Conservation (phyloP, 2,113 vertebrate genomes). For the Apteryx mantelli region DNA sequence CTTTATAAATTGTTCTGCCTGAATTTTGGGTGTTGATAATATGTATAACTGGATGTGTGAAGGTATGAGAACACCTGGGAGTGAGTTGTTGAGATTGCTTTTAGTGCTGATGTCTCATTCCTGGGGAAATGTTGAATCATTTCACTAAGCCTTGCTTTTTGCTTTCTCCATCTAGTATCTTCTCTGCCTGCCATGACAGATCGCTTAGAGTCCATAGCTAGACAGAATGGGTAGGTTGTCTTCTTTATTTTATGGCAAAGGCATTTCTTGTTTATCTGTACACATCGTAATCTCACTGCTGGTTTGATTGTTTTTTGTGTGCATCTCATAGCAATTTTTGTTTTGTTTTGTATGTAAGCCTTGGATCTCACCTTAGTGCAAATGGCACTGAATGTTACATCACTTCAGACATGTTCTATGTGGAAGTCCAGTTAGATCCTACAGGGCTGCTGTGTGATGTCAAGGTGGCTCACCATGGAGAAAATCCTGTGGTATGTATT, state of each 20-base stretch:
- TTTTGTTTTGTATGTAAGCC: slow-evolving; percentile 74
- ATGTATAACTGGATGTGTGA: rapidly evolving
- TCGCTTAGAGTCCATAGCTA: slow-evolving; percentile 95
- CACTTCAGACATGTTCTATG: slow-evolving; percentile 99
- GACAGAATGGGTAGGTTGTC: slow-evolving; percentile 90
- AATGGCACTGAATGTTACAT: slow-evolving; percentile 98
- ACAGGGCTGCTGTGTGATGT: slow-evolving; percentile 93
- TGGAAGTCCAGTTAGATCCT: slow-evolving; percentile 94
- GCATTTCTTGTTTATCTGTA: background rate
- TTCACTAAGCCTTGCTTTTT: background rate
- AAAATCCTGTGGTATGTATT: slow-evolving; percentile 93
- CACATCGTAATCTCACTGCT: background rate
- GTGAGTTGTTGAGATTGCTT: background rate
- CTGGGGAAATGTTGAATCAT: background rate
- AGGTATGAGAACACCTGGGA: background rate
- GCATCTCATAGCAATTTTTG: background rate
- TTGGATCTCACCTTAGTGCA: slow-evolving; percentile 94
- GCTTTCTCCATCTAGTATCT: slow-evolving; percentile 81
- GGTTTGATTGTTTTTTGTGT: background rate
- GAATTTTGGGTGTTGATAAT: rapidly evolving
- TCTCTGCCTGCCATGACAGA: slow-evolving; percentile 97
- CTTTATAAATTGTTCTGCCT: background rate
- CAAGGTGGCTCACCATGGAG: slow-evolving; percentile 98
- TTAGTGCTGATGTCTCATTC: background rate
- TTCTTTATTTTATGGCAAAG: rapidly evolving